Conservation (phyloP, 2,888 invertebrate genomes). For the Drosophila quinaria region DNA sequence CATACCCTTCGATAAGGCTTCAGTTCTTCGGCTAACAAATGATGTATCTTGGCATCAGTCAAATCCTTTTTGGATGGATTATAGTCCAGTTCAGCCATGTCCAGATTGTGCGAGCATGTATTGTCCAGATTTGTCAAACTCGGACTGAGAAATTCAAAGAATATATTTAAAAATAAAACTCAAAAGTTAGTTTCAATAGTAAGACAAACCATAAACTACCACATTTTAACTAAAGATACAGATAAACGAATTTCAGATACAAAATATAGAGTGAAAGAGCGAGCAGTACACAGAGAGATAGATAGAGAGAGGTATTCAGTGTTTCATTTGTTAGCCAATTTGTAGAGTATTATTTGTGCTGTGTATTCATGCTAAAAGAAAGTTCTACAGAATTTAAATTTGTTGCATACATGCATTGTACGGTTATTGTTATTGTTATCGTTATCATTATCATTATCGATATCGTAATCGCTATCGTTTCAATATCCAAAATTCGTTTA, state of each 20-base stretch:
- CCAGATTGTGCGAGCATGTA: constrained; percentile 94
- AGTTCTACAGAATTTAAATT: constrained; percentile 33
- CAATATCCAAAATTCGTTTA: constrained; percentile 86
- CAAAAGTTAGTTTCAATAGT: neutral
- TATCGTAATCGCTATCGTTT: constrained; percentile 42
- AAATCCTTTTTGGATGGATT: constrained; percentile 96
- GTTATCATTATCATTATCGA: constrained; percentile 19
- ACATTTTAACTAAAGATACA: constrained; percentile 35
- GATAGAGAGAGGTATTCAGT: constrained; percentile 27
- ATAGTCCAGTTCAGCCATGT: constrained; percentile 97
- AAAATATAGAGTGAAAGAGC: constrained; percentile 16
- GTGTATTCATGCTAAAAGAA: constrained; percentile 43
- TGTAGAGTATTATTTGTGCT: constrained; percentile 38
- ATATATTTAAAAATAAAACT: constrained; percentile 6
- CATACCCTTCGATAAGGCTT: constrained; percentile 95
- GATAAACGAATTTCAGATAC: constrained; percentile 85
- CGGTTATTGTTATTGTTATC: constrained; percentile 41
- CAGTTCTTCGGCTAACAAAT: constrained; percentile 94
- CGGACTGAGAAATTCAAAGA: constrained; percentile 87
- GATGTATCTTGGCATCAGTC: constrained; percentile 97
- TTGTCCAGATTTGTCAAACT: constrained; percentile 93
- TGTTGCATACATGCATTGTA: constrained; percentile 56
- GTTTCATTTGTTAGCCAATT: constrained; percentile 38
- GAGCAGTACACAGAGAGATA: constrained; percentile 23
- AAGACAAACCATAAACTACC: constrained; percentile 12